Conservation (phyloP, 1,140 invertebrate species). For the Nylanderia fulva region DNA sequence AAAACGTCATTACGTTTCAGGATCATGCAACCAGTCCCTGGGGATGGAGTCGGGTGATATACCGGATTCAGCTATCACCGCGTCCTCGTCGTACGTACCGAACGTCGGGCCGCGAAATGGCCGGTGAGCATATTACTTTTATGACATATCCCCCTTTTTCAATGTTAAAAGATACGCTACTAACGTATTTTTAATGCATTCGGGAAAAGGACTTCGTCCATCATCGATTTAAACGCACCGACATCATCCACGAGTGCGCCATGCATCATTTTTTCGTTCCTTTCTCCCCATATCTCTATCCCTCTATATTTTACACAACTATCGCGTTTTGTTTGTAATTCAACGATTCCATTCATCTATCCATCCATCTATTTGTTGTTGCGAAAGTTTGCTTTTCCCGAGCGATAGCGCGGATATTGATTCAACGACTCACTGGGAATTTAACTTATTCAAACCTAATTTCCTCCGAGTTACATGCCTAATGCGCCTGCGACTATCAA, state of each 20-base stretch:
- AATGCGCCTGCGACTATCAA: conserved; percentile 29
- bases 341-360: conserved; percentile 49
- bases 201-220: conserved; percentile 14
- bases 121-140: conserved; percentile 85
- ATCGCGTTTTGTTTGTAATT: conserved; percentile 57
- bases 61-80: conserved; percentile 88
- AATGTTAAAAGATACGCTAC: conserved; percentile 47
- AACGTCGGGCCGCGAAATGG: conserved; percentile 89
- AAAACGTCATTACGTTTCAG: conserved; percentile 82
- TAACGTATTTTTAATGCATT: conserved; percentile 55
- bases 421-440: conserved; percentile 33
- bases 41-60: conserved; percentile 90
- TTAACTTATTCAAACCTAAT: conserved; percentile 61
- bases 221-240: conserved; percentile 56
- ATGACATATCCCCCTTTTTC: not conserved
- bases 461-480: conserved; percentile 37
- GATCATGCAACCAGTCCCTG: conserved; percentile 87
- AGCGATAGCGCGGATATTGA: conserved; percentile 57
- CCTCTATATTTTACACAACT: conserved; percentile 20
- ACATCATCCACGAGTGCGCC: conserved; percentile 10
- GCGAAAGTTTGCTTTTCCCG: conserved; percentile 50
- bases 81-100: conserved; percentile 89
- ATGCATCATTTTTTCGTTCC: conserved; percentile 5
- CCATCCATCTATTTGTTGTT: not conserved
- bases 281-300: not conserved